phyloP scores from a whole-genome alignment of 2,113 vertebrate genomes.

The Eulacestoma nigropectus region DNA sequence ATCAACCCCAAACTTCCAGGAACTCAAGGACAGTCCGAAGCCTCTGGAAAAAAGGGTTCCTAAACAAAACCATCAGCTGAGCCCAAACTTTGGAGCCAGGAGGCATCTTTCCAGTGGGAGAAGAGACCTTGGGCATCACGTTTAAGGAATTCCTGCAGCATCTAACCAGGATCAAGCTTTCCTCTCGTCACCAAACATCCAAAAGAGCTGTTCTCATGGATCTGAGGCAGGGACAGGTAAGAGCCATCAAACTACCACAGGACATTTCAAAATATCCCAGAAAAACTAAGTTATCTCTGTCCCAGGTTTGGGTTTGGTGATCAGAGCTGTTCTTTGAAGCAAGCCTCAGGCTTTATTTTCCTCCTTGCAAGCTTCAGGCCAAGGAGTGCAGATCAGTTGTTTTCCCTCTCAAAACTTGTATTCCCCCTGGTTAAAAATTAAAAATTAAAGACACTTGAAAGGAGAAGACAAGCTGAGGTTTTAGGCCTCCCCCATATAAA shows the following conservation, averaged over 20 bases:
- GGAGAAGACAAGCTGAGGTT: not conserved
- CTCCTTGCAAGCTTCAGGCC: not conserved
- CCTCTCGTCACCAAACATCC: not conserved
- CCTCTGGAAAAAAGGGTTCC: not conserved
- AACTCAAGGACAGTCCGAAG: not conserved
- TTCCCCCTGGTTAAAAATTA: not conserved
- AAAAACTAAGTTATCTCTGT: accelerated
- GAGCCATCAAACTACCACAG: not conserved
- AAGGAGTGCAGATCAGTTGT: not conserved
- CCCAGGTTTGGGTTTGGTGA: accelerated
- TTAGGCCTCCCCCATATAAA: not conserved
- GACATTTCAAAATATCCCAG: not conserved
- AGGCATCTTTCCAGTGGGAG: not conserved
- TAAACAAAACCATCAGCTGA: not conserved
- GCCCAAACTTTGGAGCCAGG: not conserved
- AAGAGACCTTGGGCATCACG: not conserved
- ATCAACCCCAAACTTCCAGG: not conserved
- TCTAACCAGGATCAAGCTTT: not conserved
- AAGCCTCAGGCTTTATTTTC: not conserved
- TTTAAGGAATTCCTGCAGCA: not conserved
- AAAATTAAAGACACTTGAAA: not conserved
- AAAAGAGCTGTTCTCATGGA: accelerated
- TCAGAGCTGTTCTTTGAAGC: not conserved
- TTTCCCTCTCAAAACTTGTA: not conserved
- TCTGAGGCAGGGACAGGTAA: not conserved